These are phyloP conservation scores for Montipora sp. DNA, from an alignment of 64 coral and sea anemone genomes.

Conservation along the genomic window DNA sequence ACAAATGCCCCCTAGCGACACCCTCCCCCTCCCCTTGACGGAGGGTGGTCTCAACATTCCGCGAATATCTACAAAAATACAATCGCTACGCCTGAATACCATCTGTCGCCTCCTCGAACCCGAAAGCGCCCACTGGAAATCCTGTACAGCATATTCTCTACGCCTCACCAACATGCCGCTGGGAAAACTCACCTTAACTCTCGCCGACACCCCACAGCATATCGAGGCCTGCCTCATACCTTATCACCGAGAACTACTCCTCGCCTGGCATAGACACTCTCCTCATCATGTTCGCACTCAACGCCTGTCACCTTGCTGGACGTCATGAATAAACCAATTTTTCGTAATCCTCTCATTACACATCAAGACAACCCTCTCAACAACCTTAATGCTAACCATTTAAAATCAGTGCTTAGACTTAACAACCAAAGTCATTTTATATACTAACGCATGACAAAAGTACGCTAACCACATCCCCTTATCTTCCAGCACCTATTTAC, in stretches of 20 bases:
- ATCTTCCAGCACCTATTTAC: too few relatives aligned
- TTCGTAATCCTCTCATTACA: neutral
- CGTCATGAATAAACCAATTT: neutral
- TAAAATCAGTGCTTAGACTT: too few relatives aligned
- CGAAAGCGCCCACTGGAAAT: conserved; percentile 40
- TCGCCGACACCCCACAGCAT: neutral
- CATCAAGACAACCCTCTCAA: neutral
- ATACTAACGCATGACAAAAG: too few relatives aligned
- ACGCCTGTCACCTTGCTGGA: neutral
- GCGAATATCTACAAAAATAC: neutral
- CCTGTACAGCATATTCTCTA: neutral
- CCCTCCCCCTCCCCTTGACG: neutral
- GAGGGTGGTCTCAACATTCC: conserved; percentile 33
- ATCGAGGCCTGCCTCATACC: neutral
- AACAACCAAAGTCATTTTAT: too few relatives aligned
- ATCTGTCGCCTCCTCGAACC: neutral
- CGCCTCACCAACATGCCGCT: neutral
- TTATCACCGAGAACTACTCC: conserved; percentile 34
- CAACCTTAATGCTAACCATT: too few relatives aligned
- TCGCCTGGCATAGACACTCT: neutral
- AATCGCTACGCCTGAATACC: neutral
- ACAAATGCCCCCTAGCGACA: neutral
- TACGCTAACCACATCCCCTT: too few relatives aligned
- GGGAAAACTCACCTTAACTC: neutral
- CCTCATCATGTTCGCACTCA: neutral